Percentiles rank a stretch among this genome's conserved stretches.
These are phyloP conservation scores for Xestoiulus laeticollis DNA, from an alignment of 2,888 invertebrate species.

Conservation along the genomic window DNA sequence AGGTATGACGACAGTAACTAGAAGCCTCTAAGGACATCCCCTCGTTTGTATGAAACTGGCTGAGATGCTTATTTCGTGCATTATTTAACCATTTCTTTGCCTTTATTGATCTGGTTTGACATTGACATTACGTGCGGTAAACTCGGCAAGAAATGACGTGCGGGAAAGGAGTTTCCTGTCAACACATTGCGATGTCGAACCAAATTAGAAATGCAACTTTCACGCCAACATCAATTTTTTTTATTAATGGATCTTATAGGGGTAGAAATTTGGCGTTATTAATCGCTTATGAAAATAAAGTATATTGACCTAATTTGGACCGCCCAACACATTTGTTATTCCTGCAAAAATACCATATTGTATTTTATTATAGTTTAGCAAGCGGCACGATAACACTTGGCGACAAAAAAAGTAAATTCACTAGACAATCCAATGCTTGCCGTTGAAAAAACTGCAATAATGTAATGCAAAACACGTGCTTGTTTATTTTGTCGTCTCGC, in stretches of 20 bases:
- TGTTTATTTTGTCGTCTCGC: no score
- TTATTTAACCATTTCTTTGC: conserved; percentile 2
- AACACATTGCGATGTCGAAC: background rate
- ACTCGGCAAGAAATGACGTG: background rate
- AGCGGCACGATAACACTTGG: no score
- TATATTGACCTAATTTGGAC: no score
- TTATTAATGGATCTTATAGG: background rate
- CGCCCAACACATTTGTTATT: no score
- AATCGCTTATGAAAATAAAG: no score
- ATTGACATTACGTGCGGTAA: background rate
- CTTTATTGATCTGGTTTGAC: conserved; percentile 6
- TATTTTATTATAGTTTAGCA: no score
- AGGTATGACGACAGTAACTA: background rate
- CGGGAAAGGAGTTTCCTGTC: background rate
- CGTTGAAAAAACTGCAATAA: no score
- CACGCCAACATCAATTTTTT: background rate
- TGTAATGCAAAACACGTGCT: no score
- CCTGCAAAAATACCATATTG: no score
- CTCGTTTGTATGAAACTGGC: background rate
- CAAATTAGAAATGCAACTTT: background rate
- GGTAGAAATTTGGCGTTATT: no score
- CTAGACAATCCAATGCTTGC: no score
- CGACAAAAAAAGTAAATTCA: no score
- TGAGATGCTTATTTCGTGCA: background rate
- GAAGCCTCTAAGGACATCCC: background rate